Conservation (phyloP, 23 tunicate species). For the Trididemnum nubilum region DNA sequence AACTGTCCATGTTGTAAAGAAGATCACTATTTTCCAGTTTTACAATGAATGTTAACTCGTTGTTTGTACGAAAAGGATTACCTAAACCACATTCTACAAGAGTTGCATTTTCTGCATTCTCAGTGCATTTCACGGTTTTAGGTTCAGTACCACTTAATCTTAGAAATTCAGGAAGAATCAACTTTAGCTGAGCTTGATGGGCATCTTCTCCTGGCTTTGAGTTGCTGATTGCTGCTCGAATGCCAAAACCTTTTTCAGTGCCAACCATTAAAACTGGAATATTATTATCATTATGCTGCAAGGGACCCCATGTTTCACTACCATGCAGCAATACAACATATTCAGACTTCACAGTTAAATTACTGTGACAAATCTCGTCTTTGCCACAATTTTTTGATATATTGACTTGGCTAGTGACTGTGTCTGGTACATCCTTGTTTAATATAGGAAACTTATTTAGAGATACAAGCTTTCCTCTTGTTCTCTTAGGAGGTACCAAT, state of each 20-base stretch:
- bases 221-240: constrained; percentile 45
- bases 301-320: constrained; percentile 18
- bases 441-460: constrained; percentile 48
- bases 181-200: constrained; percentile 81
- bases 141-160: constrained; percentile 25
- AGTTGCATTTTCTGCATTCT: constrained; percentile 36
- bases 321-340: constrained; percentile 48
- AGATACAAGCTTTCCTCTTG: constrained; percentile 24
- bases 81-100: constrained; percentile 64
- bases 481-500: neutral
- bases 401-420: constrained; percentile 23
- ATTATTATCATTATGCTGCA: neutral
- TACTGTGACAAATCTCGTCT: constrained; percentile 84
- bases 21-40: constrained; percentile 45
- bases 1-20: constrained; percentile 25
- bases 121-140: constrained; percentile 37
- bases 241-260: constrained; percentile 70
- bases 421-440: constrained; percentile 47
- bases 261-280: constrained; percentile 46
- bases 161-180: constrained; percentile 51
- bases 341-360: constrained; percentile 37
- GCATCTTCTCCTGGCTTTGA: constrained; percentile 83
- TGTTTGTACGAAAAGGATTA: constrained; percentile 67
- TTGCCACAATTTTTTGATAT: constrained; percentile 85
- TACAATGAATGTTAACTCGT: constrained; percentile 14